Evolutionary conservation across 2,888 invertebrate genomes (phyloP).

Genomic region (Clusia tigrina): DNA sequence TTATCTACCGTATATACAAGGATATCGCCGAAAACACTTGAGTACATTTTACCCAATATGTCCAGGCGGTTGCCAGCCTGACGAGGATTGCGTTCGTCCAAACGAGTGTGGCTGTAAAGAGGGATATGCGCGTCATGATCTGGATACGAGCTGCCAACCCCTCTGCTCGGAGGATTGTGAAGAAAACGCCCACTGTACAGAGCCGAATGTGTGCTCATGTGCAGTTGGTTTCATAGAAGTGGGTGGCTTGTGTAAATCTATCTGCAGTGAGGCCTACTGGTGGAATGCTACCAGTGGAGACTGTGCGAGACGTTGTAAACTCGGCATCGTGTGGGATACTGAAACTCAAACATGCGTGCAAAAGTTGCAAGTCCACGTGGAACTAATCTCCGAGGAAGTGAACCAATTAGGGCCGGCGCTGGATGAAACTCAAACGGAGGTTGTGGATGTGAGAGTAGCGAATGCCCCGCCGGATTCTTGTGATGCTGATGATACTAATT

Average conservation of each 20-base stretch:
- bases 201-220: constrained; percentile 65
- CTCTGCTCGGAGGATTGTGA: constrained; percentile 44
- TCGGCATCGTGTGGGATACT: not conserved
- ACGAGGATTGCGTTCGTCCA: constrained; percentile 51
- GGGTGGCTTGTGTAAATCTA: not conserved
- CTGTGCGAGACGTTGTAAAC: not conserved
- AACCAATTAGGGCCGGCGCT: not conserved
- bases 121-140: constrained; percentile 35
- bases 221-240: constrained; percentile 57
- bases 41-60: too few relatives aligned
- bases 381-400: not conserved
- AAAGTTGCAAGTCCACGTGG: not conserved
- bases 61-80: too few relatives aligned
- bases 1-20: too few relatives aligned
- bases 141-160: constrained; percentile 40
- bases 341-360: not conserved
- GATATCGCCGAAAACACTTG: too few relatives aligned
- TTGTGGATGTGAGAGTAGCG: too few relatives aligned
- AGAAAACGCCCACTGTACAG: constrained; percentile 48
- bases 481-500: too few relatives aligned
- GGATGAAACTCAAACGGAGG: not conserved
- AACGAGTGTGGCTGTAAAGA: constrained; percentile 42
- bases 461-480: too few relatives aligned
- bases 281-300: not conserved
- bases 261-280: not conserved